A percentile compares a stretch with the other conserved stretches of the same genome.
Evolutionary conservation across 1,140 invertebrate species (phyloP).

Genomic region (Neuroterus valhalla): DNA sequence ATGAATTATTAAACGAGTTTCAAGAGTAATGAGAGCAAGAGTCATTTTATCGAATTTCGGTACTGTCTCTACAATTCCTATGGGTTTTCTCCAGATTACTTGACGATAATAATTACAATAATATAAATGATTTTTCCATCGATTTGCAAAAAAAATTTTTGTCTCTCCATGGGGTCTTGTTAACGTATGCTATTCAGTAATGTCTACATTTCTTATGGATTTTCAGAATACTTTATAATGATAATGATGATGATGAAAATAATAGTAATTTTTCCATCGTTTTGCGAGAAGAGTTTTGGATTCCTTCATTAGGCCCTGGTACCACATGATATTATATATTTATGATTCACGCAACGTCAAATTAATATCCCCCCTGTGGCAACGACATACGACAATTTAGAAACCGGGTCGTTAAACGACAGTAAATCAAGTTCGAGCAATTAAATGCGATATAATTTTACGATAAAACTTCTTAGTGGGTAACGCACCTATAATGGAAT

Average conservation of each 20-base stretch:
- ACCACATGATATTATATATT: constrained; percentile 51
- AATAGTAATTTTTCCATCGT: too few relatives aligned
- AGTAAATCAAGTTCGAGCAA: constrained; percentile 62
- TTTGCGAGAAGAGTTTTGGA: too few relatives aligned
- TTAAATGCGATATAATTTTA: constrained; percentile 61
- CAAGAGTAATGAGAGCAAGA: background rate
- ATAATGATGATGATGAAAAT: too few relatives aligned
- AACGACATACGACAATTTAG: constrained; percentile 53
- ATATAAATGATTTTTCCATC: too few relatives aligned
- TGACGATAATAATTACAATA: too few relatives aligned
- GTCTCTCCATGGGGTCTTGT: too few relatives aligned
- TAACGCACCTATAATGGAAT: constrained; percentile 45
- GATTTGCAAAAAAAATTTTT: too few relatives aligned
- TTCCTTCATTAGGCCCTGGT: background rate
- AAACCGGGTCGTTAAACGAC: constrained; percentile 57
- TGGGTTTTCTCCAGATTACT: background rate
- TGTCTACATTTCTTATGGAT: too few relatives aligned
- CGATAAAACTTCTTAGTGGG: constrained; percentile 57
- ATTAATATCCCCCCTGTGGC: constrained; percentile 51
- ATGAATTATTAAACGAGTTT: constrained; percentile 17
- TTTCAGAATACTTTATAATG: too few relatives aligned
- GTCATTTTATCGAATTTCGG: constrained; percentile 6
- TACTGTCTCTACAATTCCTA: background rate
- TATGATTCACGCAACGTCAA: constrained; percentile 56
- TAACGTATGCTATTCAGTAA: too few relatives aligned